Base-by-base conservation (phyloP, 2,797 vertebrate species). In the Harpagifer antarcticus region DNA sequence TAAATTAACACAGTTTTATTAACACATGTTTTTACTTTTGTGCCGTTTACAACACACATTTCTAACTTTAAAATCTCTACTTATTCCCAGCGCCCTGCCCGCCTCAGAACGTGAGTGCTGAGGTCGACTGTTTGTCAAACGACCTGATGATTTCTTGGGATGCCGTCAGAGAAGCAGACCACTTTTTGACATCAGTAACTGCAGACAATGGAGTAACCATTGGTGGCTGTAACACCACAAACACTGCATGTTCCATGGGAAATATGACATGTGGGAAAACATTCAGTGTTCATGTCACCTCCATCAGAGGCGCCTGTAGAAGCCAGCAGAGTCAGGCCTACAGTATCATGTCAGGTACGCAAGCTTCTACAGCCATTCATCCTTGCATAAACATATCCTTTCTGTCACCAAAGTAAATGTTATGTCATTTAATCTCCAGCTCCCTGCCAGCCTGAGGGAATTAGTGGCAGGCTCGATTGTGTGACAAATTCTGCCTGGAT, bases 401-500 rank as follows among this genome's bases (percentile, higher is more conserved):
- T 8, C 16, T 13, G 4, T 42, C 61, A 43, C n/a, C 0, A 4
- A 44, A 20, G 56, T 37, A 50, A 37, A 48, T 8, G 19, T 45
- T 4, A 3, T 60, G n/a, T 80, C 4, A 3, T 58, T 19, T 79
- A n/a, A 53, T 71, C 65, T 61, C 13, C 45, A 96, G 95, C 89
- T 68, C 95, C 94, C 2, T 95, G 94, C 66, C 78, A 76, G 70
- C 95, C 94, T 13, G 77, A 79, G 37, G 64, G 80, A 37, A 67
- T 94, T 47, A 82, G 9, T 2, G 91, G 90, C 9, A 45, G 3
- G 6, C 70, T 92, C 1, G 80, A 93, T 83, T 94, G 93, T 55
- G 87, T 94, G 68, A 93, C 92, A 40, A 94, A 94, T 52, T 90
- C 92, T 3, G 93, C 91, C 10, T 78, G 69, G 87, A 86, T 95